Percentiles rank a stretch among this genome's conserved stretches.
Evolutionary conservation across 2,888 invertebrate genomes (phyloP).

Genomic region (Epistrophe grossulariae): DNA sequence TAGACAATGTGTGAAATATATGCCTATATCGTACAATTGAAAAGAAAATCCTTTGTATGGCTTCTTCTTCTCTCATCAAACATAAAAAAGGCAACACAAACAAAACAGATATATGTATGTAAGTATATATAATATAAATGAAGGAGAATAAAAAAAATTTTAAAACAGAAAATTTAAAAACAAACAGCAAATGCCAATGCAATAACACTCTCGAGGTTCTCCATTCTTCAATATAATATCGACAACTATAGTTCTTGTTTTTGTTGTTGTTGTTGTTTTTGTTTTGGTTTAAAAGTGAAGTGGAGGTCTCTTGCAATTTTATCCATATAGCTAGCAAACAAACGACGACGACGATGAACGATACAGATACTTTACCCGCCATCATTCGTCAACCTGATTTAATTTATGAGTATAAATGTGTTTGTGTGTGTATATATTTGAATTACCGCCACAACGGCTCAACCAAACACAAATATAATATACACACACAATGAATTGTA

Average conservation of each 20-base stretch:
- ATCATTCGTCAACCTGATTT: slow-evolving; percentile 68
- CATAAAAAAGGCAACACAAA: slow-evolving; percentile 27
- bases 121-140: neutral
- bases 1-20: slow-evolving; percentile 49
- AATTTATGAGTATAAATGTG: slow-evolving; percentile 1
- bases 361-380: slow-evolving; percentile 52
- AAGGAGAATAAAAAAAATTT: slow-evolving; percentile 22
- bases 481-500: slow-evolving; percentile 23
- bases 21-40: slow-evolving; percentile 16
- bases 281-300: slow-evolving; percentile 8
- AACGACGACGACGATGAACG: slow-evolving; percentile 8
- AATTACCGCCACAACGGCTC: neutral
- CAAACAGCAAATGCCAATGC: slow-evolving; percentile 51
- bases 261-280: slow-evolving; percentile 15
- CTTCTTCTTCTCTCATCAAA: slow-evolving; percentile 70
- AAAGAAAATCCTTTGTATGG: slow-evolving; percentile 71
- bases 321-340: slow-evolving; percentile 14
- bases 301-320: slow-evolving; percentile 57
- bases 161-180: slow-evolving; percentile 41
- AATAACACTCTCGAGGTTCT: slow-evolving; percentile 56
- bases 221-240: slow-evolving; percentile 37
- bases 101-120: no score
- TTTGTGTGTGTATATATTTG: neutral
- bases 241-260: slow-evolving; percentile 7
- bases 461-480: neutral